Evolutionary conservation across 2,888 invertebrate genomes (phyloP).

Genomic region (Dolomedes plantarius): DNA sequence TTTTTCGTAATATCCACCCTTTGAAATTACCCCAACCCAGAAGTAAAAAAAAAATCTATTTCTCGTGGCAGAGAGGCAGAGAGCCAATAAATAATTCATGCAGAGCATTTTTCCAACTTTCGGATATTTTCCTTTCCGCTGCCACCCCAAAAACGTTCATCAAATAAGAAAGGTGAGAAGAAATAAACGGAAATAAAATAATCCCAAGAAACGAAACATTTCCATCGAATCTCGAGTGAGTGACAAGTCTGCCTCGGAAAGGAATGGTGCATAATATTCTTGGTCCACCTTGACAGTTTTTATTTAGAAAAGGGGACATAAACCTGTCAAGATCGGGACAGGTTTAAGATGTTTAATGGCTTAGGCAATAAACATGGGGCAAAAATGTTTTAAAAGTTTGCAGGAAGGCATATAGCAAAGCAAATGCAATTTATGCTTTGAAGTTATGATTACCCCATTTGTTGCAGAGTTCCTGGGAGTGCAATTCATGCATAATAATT

Average conservation of each 20-base stretch:
- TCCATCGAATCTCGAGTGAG: background rate
- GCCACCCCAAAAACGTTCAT: background rate
- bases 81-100: background rate
- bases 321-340: background rate
- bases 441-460: too few species aligned
- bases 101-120: background rate
- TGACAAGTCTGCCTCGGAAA: background rate
- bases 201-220: background rate
- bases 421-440: too few species aligned
- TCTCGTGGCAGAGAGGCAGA: background rate
- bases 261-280: background rate
- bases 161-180: constrained; percentile 2
- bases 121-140: background rate
- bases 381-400: background rate
- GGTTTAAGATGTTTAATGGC: background rate
- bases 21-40: background rate
- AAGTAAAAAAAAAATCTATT: background rate
- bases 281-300: background rate
- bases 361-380: background rate
- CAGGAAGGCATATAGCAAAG: too few species aligned
- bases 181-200: constrained; percentile 5
- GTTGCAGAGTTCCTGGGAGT: too few species aligned
- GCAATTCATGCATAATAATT: too few species aligned
- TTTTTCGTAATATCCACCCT: background rate
- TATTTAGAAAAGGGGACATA: background rate